Percentiles rank a stretch among this genome's conserved stretches.
Conservation (phyloP, 1,140 invertebrate species). For the Euura saliciscinereae region DNA sequence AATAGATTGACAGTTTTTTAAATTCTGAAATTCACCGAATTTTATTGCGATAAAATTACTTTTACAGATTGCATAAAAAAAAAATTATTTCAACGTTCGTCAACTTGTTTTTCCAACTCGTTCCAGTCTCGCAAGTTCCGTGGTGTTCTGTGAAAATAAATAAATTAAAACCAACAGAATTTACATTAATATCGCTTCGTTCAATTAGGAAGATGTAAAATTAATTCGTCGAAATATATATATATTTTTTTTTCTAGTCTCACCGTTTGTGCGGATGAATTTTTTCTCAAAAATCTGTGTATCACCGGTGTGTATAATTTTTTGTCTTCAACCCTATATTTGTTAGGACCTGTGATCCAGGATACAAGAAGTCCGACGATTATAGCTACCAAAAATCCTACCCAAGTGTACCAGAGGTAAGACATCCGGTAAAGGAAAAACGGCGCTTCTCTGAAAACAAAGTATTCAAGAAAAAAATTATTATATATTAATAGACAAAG, state of each 20-base stretch:
- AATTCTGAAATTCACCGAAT: too few relatives aligned
- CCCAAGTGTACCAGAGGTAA: conserved; percentile 72
- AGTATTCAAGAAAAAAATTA: too few relatives aligned
- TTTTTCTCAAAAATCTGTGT: conserved; percentile 26
- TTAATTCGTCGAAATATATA: too few relatives aligned
- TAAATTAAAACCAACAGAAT: too few relatives aligned
- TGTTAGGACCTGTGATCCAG: conserved; percentile 67
- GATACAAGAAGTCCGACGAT: conserved; percentile 72
- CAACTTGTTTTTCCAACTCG: not conserved
- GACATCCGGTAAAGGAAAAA: conserved; percentile 69
- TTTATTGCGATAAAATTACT: too few relatives aligned
- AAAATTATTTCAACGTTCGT: too few relatives aligned
- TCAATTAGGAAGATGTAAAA: too few relatives aligned
- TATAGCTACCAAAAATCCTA: conserved; percentile 71
- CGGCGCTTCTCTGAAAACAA: conserved; percentile 49
- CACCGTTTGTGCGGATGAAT: conserved; percentile 19
- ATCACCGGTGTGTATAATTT: conserved; percentile 52
- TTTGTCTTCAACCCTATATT: conserved; percentile 43
- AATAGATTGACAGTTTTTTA: too few relatives aligned
- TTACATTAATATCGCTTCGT: too few relatives aligned
- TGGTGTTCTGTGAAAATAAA: conserved; percentile 21
- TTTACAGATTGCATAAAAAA: too few relatives aligned
- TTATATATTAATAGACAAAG: too few relatives aligned
- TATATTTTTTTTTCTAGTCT: too few relatives aligned
- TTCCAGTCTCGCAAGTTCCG: conserved; percentile 27